Percentiles rank a stretch among this genome's conserved stretches.
Conservation (phyloP, 2,888 invertebrate genomes). For the Tetragnatha montana region DNA sequence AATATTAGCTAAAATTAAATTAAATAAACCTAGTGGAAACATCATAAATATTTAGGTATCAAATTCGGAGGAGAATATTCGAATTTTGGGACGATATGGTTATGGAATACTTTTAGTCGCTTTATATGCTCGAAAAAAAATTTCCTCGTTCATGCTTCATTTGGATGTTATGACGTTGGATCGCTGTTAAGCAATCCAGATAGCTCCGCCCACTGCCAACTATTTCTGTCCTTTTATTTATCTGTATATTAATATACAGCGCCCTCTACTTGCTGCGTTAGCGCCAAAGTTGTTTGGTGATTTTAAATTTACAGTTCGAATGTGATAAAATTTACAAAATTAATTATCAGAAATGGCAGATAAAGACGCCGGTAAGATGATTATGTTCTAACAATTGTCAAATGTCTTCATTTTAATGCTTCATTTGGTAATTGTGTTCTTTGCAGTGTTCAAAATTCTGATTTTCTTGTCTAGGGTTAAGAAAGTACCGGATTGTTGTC, state of each 20-base stretch:
- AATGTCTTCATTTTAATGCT: background rate
- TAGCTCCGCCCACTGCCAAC: too few species aligned
- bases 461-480: conserved; percentile 21
- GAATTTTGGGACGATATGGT: too few species aligned
- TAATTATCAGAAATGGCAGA: conserved; percentile 55
- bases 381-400: background rate
- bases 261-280: conserved; percentile 42
- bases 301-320: conserved; percentile 9
- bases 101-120: too few species aligned
- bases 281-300: conserved; percentile 62
- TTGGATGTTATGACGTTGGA: too few species aligned
- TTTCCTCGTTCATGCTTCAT: too few species aligned
- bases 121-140: too few species aligned
- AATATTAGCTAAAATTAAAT: too few species aligned
- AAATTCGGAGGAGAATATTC: too few species aligned
- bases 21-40: too few species aligned
- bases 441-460: background rate
- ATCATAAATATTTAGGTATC: too few species aligned
- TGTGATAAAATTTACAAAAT: conserved; percentile 4
- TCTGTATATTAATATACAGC: background rate
- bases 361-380: conserved; percentile 64
- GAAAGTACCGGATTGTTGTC: background rate
- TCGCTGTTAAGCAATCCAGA: too few species aligned
- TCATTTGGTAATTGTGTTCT: background rate
- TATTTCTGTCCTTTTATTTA: too few species aligned